A percentile compares a stretch with the other conserved stretches of the same genome.
These are phyloP conservation scores for Eristalis pertinax DNA, from an alignment of 2,888 invertebrate genomes.

Conservation along the genomic window DNA sequence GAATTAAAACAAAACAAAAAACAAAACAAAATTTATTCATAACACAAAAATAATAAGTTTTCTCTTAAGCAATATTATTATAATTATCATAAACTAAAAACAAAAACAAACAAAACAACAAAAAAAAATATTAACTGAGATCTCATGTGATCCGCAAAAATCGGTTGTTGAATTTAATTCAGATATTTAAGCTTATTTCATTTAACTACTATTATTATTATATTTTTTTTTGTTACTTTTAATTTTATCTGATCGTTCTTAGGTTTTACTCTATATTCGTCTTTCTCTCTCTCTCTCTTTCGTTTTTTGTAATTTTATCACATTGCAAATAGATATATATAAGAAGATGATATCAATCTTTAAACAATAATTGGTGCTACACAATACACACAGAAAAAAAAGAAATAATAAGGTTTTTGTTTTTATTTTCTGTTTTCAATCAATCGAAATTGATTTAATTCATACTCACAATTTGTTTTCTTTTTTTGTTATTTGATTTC, in stretches of 20 bases:
- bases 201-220: slow-evolving; percentile 48
- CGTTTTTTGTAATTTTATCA: neutral
- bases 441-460: slow-evolving; percentile 34
- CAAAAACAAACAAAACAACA: slow-evolving; percentile 33
- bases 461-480: slow-evolving; percentile 45
- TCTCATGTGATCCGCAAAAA: slow-evolving; percentile 73
- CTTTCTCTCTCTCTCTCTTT: neutral
- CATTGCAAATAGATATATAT: slow-evolving; percentile 65
- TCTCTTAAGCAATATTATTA: slow-evolving; percentile 69
- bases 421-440: neutral
- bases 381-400: slow-evolving; percentile 67
- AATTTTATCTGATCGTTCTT: slow-evolving; percentile 16
- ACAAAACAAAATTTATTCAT: slow-evolving; percentile 37
- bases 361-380: slow-evolving; percentile 73
- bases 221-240: slow-evolving; percentile 26
- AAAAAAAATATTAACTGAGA: slow-evolving; percentile 68
- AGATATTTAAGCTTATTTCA: slow-evolving; percentile 73
- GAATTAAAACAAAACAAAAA: slow-evolving; percentile 40
- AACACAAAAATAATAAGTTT: slow-evolving; percentile 63
- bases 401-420: neutral
- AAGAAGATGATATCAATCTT: slow-evolving; percentile 58
- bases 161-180: slow-evolving; percentile 74
- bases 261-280: slow-evolving; percentile 2
- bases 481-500: slow-evolving; percentile 66
- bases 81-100: slow-evolving; percentile 55